Evolutionary conservation across 2,113 vertebrate genomes (phyloP).

Genomic region (Ictidomys tridecemlineatus): DNA sequence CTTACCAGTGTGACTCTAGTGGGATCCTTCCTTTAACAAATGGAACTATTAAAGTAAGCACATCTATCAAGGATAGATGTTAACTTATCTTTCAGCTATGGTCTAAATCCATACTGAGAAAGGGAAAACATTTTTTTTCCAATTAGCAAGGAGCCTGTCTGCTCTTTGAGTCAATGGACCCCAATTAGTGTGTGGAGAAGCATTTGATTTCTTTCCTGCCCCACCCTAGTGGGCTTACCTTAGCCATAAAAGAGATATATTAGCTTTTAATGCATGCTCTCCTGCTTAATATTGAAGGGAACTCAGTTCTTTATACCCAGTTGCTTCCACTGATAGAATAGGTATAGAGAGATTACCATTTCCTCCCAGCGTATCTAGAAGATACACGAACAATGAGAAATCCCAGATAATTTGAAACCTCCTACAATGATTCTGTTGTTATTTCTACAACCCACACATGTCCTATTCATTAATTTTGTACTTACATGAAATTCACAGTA

Average conservation of each 20-base stretch:
- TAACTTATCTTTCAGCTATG: constrained; percentile 47
- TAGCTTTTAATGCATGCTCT: constrained; percentile 61
- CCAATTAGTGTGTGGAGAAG: constrained; percentile 59
- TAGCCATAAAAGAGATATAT: constrained; percentile 73
- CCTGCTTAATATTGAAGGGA: neutral
- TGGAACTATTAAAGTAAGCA: constrained; percentile 43
- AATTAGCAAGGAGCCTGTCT: constrained; percentile 63
- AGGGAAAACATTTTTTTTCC: constrained; percentile 2
- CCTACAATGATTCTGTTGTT: neutral
- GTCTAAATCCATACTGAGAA: constrained; percentile 56
- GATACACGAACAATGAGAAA: constrained; percentile 13
- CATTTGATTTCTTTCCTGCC: constrained; percentile 61
- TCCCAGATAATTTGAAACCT: neutral
- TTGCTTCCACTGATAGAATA: neutral
- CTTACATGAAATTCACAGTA: neutral
- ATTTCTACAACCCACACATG: neutral
- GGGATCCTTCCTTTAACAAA: constrained; percentile 12
- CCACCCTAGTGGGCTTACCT: constrained; percentile 32
- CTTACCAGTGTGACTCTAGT: neutral
- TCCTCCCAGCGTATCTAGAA: neutral
- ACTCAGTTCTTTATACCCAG: neutral
- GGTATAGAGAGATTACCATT: neutral
- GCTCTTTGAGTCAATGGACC: constrained; percentile 58
- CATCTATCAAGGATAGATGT: constrained; percentile 47
- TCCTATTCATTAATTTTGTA: neutral